These are phyloP conservation scores for Heliconius cydno DNA, from an alignment of 2,888 invertebrate species.

Conservation along the genomic window DNA sequence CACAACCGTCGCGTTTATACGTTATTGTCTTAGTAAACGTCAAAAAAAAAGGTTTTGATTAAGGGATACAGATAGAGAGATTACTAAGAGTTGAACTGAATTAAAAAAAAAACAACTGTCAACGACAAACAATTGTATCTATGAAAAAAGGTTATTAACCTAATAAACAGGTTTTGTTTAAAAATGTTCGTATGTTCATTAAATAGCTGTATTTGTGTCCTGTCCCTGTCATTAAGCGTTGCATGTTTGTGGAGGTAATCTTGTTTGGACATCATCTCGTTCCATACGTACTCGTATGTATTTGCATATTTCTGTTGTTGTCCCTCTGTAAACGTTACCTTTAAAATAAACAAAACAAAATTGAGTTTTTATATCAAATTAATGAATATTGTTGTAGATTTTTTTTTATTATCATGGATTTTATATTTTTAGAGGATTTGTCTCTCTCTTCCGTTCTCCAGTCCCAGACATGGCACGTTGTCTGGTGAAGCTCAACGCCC, in stretches of 20 bases:
- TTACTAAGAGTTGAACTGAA: too few species aligned
- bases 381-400: not conserved
- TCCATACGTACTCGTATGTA: conserved; percentile 58
- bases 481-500: too few species aligned
- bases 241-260: conserved; percentile 69
- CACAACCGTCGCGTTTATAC: too few species aligned
- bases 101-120: too few species aligned
- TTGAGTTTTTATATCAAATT: not conserved
- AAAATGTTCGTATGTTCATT: conserved; percentile 11
- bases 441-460: too few species aligned
- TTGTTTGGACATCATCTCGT: conserved; percentile 71
- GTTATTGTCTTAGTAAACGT: too few species aligned
- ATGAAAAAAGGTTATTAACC: not conserved
- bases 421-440: not conserved
- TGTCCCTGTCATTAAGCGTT: conserved; percentile 33
- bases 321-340: conserved; percentile 28
- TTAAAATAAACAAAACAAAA: conserved; percentile 35
- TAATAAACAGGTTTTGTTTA: conserved; percentile 14
- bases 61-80: too few species aligned
- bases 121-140: not conserved
- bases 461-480: too few species aligned
- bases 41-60: too few species aligned
- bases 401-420: not conserved
- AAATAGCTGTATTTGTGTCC: conserved; percentile 19
- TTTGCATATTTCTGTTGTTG: conserved; percentile 78